phyloP scores from a whole-genome alignment of 2,797 vertebrate species.

The Falco biarmicus region DNA sequence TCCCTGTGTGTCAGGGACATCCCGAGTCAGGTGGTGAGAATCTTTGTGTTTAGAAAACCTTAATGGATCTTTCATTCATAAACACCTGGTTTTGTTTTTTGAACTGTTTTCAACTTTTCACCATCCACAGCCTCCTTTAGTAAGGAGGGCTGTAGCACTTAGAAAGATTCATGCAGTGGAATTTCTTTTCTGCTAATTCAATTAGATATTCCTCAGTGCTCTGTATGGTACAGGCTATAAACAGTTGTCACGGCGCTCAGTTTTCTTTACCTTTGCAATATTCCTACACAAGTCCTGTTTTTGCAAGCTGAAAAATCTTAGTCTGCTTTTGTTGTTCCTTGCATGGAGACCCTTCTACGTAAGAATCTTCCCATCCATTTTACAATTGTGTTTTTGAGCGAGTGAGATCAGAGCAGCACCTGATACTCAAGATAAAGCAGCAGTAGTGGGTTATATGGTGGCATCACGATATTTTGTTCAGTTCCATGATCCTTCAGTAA shows the following conservation, averaged over 20 bases:
- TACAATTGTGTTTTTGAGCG: not conserved
- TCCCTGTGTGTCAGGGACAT: not conserved
- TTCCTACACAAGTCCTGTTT: not conserved
- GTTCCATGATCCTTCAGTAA: not conserved
- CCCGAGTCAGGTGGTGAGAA: accelerated
- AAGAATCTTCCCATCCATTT: not conserved
- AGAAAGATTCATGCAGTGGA: not conserved
- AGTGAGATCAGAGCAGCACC: not conserved
- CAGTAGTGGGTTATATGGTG: not conserved
- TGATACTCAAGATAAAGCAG: not conserved
- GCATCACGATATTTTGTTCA: not conserved
- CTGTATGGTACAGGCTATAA: not conserved
- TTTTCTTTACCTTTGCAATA: not conserved
- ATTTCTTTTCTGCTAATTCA: not conserved
- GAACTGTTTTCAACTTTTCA: not conserved
- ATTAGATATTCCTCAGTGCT: not conserved
- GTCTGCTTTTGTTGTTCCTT: not conserved
- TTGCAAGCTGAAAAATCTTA: not conserved
- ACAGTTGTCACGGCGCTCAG: not conserved
- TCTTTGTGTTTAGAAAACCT: not conserved
- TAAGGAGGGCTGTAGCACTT: not conserved
- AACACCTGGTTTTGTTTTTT: not conserved
- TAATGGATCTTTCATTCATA: not conserved
- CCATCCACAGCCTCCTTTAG: not conserved
- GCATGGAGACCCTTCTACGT: not conserved